Evolutionary conservation across 2,797 vertebrate genomes (phyloP).

Genomic region (Enteromius afrohamiltoni): DNA sequence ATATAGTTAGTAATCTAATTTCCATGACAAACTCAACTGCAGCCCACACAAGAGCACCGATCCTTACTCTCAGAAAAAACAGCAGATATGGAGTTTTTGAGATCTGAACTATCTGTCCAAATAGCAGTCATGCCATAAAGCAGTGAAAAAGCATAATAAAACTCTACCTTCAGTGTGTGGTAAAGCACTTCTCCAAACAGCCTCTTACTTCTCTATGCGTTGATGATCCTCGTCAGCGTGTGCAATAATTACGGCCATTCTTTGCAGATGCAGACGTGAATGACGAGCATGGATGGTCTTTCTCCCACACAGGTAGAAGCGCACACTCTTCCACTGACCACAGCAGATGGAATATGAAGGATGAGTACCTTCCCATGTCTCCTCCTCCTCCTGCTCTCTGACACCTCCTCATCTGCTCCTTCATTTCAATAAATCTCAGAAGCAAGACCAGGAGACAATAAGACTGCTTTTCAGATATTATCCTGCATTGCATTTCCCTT

Average conservation of each 20-base stretch:
- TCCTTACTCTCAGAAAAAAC: background rate
- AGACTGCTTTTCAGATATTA: background rate
- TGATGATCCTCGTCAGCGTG: constrained; percentile 54
- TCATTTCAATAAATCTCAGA: background rate
- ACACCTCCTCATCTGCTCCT: constrained; percentile 46
- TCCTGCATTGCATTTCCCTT: background rate
- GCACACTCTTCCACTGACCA: constrained; percentile 62
- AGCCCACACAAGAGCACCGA: background rate
- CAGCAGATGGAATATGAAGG: constrained; percentile 75
- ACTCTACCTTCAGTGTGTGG: constrained; percentile 44
- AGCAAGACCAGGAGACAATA: background rate
- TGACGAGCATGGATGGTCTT: constrained; percentile 31
- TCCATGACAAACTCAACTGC: background rate
- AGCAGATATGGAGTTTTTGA: constrained; percentile 25
- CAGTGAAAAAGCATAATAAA: background rate
- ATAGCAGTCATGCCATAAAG: background rate
- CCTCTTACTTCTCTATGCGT: constrained; percentile 46
- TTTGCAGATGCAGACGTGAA: constrained; percentile 34
- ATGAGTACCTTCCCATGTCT: constrained; percentile 65
- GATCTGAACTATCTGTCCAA: background rate
- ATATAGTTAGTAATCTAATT: background rate
- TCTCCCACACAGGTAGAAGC: constrained; percentile 39
- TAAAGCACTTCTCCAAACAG: constrained; percentile 12
- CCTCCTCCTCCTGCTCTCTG: constrained; percentile 46
- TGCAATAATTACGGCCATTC: constrained; percentile 65